phyloP scores from a whole-genome alignment of 2,113 vertebrate genomes.

The Willisornis vidua region DNA sequence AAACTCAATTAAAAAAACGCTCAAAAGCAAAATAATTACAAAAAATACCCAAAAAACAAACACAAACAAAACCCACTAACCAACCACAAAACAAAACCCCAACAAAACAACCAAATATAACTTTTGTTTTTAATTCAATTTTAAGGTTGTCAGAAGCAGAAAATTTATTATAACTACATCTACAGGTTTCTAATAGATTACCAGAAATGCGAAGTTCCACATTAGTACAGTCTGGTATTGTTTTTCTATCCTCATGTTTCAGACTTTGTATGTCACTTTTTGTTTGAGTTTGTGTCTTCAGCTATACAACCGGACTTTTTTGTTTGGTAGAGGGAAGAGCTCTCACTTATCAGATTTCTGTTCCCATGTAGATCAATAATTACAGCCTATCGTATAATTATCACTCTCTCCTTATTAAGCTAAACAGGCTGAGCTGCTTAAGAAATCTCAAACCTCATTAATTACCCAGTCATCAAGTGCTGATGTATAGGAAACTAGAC shows the following conservation, averaged over 20 bases:
- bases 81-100: neutral
- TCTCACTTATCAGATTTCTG: neutral
- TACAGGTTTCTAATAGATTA: neutral
- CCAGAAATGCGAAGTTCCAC: neutral
- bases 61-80: neutral
- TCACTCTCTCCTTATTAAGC: neutral
- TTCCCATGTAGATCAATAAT: neutral
- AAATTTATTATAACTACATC: neutral
- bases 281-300: neutral
- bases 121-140: neutral
- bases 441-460: conserved; percentile 4
- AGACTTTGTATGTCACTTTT: neutral
- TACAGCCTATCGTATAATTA: neutral
- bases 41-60: too few relatives aligned
- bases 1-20: neutral
- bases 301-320: neutral
- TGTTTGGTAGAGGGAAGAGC: neutral
- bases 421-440: neutral
- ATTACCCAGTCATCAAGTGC: neutral
- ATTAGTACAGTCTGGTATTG: neutral
- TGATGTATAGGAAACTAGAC: neutral
- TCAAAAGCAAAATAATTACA: too few relatives aligned
- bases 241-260: neutral
- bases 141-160: neutral
- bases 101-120: neutral